Percentiles rank a stretch among this genome's conserved stretches.
Evolutionary conservation across 2,113 vertebrate species (phyloP).

Genomic region (Mustela nigripes): DNA sequence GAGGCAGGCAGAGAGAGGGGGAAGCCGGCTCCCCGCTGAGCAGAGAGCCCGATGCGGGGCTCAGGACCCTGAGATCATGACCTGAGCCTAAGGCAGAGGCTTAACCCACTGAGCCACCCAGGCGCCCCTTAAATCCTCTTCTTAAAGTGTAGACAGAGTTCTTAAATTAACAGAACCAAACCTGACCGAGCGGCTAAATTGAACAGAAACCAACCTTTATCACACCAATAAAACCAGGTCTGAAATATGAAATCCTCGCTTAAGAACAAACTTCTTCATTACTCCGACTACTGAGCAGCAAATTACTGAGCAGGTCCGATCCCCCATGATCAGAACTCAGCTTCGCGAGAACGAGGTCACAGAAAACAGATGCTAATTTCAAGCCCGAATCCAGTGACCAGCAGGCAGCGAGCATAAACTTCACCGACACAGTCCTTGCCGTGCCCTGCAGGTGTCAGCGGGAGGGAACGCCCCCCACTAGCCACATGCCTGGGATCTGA

Average conservation of each 20-base stretch:
- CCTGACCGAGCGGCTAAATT: background rate
- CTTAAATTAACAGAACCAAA: background rate
- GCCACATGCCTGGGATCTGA: background rate
- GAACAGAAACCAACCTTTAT: background rate
- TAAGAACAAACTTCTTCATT: background rate
- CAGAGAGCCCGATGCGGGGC: too few relatives aligned
- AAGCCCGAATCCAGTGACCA: background rate
- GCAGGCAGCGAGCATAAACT: too few relatives aligned
- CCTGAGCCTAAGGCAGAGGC: too few relatives aligned
- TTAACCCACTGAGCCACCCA: too few relatives aligned
- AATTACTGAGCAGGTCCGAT: background rate
- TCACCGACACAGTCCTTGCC: fast-evolving
- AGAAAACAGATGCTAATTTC: background rate
- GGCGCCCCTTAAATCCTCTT: background rate
- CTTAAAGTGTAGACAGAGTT: background rate
- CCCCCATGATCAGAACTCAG: background rate
- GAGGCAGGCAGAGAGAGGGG: too few relatives aligned
- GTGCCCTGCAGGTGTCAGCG: fast-evolving
- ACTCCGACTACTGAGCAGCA: background rate
- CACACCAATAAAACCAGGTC: background rate
- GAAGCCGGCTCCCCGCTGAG: too few relatives aligned
- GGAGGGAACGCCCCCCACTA: background rate
- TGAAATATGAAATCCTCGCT: background rate
- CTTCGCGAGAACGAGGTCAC: fast-evolving
- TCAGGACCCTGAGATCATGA: too few relatives aligned